Conservation (phyloP, 2,113 vertebrate genomes). For the Leptobrachium ailaonicum region DNA sequence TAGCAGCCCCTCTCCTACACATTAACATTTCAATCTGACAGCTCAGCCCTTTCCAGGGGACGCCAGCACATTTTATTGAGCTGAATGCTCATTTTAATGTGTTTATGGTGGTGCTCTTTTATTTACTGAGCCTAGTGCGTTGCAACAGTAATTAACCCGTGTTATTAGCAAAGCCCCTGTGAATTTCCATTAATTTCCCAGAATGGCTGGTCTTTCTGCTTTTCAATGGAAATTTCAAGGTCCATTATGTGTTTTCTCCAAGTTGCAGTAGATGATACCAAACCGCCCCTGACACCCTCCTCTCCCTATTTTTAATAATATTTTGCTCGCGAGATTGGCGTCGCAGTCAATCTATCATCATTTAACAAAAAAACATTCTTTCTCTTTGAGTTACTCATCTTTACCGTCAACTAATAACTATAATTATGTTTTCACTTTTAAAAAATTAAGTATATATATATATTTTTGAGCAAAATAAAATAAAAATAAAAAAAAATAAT, state of each 20-base stretch:
- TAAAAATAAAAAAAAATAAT: no score
- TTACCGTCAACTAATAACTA: no score
- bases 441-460: no score
- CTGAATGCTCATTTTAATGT: conserved; percentile 74
- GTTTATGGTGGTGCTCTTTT: conserved; percentile 74
- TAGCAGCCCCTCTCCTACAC: conserved; percentile 36
- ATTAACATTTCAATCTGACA: conserved; percentile 57
- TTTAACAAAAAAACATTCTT: no score
- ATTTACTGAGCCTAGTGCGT: conserved; percentile 81
- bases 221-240: conserved; percentile 34
- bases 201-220: conserved; percentile 71
- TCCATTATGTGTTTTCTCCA: conserved; percentile 52
- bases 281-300: no score
- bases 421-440: no score
- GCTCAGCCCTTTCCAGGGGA: conserved; percentile 55
- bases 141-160: conserved; percentile 90
- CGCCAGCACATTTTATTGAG: conserved; percentile 58
- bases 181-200: conserved; percentile 75
- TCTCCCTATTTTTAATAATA: no score
- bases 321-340: no score
- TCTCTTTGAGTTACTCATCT: no score
- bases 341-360: no score
- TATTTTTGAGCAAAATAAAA: no score
- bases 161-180: conserved; percentile 86
- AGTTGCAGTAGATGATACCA: background rate